Evolutionary conservation across 2,888 invertebrate species (phyloP).

Genomic region (Tenthredo mesomela): DNA sequence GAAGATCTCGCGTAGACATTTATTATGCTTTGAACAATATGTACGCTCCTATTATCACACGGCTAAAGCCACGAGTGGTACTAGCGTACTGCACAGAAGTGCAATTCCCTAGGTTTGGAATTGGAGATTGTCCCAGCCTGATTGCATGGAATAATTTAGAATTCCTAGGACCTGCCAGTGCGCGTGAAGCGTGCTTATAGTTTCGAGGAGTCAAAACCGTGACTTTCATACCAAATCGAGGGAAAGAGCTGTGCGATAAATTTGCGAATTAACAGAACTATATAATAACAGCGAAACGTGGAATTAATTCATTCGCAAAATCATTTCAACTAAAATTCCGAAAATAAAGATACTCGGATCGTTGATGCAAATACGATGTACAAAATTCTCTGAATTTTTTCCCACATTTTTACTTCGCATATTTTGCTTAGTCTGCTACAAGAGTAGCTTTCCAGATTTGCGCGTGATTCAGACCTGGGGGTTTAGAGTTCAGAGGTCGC

Average conservation of each 20-base stretch:
- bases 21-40: slow-evolving; percentile 43
- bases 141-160: slow-evolving; percentile 49
- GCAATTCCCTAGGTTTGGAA: slow-evolving; percentile 44
- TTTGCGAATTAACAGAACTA: background rate
- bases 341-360: background rate
- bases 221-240: background rate
- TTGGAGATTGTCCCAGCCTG: slow-evolving; percentile 47
- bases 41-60: slow-evolving; percentile 55
- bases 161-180: slow-evolving; percentile 29
- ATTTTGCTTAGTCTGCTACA: background rate
- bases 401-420: background rate
- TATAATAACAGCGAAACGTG: background rate
- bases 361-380: background rate
- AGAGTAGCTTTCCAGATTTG: slow-evolving; percentile 14
- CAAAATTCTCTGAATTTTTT: background rate
- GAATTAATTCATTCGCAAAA: background rate
- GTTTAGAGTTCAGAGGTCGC: slow-evolving; percentile 48
- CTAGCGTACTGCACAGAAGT: background rate
- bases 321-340: background rate
- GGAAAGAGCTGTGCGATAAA: background rate
- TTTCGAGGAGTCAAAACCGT: background rate
- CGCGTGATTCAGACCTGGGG: slow-evolving; percentile 45
- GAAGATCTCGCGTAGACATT: slow-evolving; percentile 46
- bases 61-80: background rate
- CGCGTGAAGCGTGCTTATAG: slow-evolving; percentile 10